Evolutionary conservation across 1,140 invertebrate species (phyloP).

Genomic region (Venturia canescens): DNA sequence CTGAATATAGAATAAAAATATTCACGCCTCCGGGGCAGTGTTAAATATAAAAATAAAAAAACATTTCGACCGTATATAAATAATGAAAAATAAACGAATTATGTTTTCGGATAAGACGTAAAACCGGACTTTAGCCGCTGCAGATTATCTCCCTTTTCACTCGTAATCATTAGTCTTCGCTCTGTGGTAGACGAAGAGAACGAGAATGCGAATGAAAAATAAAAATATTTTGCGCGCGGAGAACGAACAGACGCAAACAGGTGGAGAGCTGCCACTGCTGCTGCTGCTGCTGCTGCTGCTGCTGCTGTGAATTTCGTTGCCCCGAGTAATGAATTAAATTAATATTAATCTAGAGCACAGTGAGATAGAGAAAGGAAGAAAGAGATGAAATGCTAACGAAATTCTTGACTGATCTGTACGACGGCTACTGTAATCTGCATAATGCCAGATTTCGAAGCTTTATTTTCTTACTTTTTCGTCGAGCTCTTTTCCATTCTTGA

Average conservation of each 20-base stretch:
- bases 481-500: background rate
- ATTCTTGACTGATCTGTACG: slow-evolving; percentile 57
- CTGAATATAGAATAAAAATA: slow-evolving; percentile 22
- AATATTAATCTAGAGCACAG: slow-evolving; percentile 71
- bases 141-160: slow-evolving; percentile 46
- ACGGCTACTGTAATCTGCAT: slow-evolving; percentile 66
- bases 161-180: slow-evolving; percentile 70
- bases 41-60: background rate
- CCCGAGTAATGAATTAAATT: slow-evolving; percentile 73
- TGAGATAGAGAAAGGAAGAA: slow-evolving; percentile 26
- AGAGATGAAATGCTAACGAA: slow-evolving; percentile 55
- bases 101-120: slow-evolving; percentile 42
- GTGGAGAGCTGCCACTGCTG: slow-evolving; percentile 23
- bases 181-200: slow-evolving; percentile 45
- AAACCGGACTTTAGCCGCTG: slow-evolving; percentile 45
- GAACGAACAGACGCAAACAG: slow-evolving; percentile 42
- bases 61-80: background rate
- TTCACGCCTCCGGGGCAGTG: background rate
- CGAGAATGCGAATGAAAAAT: slow-evolving; percentile 36
- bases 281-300: slow-evolving; percentile 2
- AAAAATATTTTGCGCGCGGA: slow-evolving; percentile 10
- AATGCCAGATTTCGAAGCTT: slow-evolving; percentile 66
- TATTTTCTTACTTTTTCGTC: slow-evolving; percentile 4
- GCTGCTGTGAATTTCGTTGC: slow-evolving; percentile 57
- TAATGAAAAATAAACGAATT: background rate